These are phyloP conservation scores for Subacronicta megacephala DNA, from an alignment of 2,888 invertebrate genomes.

Conservation along the genomic window DNA sequence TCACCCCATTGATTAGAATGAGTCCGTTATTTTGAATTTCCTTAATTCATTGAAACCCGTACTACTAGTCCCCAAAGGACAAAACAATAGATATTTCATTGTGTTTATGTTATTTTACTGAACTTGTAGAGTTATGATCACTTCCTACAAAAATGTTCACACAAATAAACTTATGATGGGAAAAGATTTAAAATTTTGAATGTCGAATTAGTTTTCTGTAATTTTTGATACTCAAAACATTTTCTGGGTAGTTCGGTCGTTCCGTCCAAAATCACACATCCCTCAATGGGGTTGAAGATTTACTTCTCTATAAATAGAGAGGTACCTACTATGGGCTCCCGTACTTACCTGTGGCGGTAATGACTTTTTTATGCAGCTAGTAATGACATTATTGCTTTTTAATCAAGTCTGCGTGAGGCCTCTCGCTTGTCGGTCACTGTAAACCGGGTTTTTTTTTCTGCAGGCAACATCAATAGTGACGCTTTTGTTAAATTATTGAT, in stretches of 20 bases:
- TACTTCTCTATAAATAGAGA: conserved; percentile 35
- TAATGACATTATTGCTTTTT: conserved; percentile 84
- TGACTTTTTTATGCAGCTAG: conserved; percentile 75
- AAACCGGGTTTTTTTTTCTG: conserved; percentile 21
- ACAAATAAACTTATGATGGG: too few relatives aligned
- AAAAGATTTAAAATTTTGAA: background rate
- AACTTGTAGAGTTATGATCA: too few relatives aligned
- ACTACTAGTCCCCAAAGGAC: too few relatives aligned
- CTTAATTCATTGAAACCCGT: too few relatives aligned
- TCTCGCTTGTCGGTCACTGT: conserved; percentile 59
- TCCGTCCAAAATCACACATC: background rate
- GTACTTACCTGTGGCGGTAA: conserved; percentile 57
- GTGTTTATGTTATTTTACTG: too few relatives aligned
- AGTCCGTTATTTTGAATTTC: conserved; percentile 28
- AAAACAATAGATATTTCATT: too few relatives aligned
- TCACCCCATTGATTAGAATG: conserved; percentile 29
- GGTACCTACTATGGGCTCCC: background rate
- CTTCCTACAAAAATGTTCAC: too few relatives aligned
- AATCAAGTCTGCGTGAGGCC: conserved; percentile 78
- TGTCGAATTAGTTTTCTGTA: background rate
- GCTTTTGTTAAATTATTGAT: too few relatives aligned
- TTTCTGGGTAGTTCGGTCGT: background rate
- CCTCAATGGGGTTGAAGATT: conserved; percentile 23
- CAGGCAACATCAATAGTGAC: too few relatives aligned
- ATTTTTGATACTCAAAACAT: background rate